A percentile compares a stretch with the other conserved stretches of the same genome.
Evolutionary conservation across 2,797 vertebrate species (phyloP).

Genomic region (Helicolenus hilgendorfi): DNA sequence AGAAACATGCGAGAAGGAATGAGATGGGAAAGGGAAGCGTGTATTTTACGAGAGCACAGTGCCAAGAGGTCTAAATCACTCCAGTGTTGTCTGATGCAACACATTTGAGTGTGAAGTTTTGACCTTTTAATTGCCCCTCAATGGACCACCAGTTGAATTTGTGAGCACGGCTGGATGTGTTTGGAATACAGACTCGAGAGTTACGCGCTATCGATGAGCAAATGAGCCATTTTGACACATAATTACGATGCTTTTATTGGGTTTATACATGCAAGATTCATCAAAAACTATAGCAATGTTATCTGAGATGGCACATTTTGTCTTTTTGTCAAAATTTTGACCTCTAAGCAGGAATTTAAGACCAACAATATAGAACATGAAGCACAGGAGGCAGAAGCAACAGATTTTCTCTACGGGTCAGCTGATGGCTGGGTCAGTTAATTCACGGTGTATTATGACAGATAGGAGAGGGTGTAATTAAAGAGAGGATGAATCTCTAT

Average conservation of each 20-base stretch:
- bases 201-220: background rate
- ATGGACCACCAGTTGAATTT: conserved; percentile 8
- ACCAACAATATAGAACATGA: background rate
- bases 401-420: background rate
- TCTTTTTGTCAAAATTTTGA: background rate
- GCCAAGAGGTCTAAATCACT: background rate
- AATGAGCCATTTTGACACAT: background rate
- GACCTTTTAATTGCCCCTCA: conserved; percentile 34
- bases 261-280: background rate
- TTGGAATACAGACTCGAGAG: background rate
- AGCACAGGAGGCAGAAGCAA: background rate
- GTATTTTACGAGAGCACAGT: background rate
- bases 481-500: conserved; percentile 8
- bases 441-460: background rate
- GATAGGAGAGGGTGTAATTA: conserved; percentile 12
- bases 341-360: background rate
- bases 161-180: background rate
- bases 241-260: background rate
- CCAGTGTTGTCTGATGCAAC: background rate
- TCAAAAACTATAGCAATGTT: background rate
- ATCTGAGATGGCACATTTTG: background rate
- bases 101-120: conserved; percentile 14
- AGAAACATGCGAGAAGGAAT: background rate
- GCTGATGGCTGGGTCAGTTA: background rate
- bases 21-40: background rate